A percentile compares a stretch with the other conserved stretches of the same genome.
Conservation (phyloP, 2,888 invertebrate genomes). For the Bugulina stolonifera region DNA sequence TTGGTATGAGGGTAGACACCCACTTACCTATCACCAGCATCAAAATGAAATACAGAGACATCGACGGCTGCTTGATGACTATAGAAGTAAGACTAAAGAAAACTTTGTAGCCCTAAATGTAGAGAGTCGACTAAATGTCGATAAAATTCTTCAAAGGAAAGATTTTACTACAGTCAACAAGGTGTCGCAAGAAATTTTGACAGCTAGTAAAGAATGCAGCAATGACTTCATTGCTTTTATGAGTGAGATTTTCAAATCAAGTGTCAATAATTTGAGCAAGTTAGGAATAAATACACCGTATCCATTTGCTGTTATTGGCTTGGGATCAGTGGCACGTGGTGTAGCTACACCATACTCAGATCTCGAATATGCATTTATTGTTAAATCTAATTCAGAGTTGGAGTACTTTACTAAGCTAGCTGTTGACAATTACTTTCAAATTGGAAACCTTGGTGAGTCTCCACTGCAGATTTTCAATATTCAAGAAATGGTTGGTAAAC, state of each 20-base stretch:
- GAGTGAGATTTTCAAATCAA: neutral
- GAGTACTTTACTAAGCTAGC: neutral
- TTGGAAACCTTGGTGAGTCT: neutral
- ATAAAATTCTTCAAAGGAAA: neutral
- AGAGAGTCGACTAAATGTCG: neutral
- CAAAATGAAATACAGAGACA: neutral
- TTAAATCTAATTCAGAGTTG: neutral
- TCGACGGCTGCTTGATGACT: neutral
- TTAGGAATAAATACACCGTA: neutral
- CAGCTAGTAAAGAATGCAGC: neutral
- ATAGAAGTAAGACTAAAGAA: neutral
- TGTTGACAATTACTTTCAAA: neutral
- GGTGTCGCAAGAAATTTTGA: neutral
- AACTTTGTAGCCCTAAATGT: neutral
- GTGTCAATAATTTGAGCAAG: neutral
- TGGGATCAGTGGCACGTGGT: neutral
- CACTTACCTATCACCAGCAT: neutral
- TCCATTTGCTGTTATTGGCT: neutral
- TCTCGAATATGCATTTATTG: neutral
- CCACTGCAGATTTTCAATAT: neutral
- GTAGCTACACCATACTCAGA: neutral
- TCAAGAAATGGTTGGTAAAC: neutral
- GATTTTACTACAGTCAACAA: neutral
- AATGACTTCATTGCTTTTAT: neutral
- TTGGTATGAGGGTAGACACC: neutral